Conservation (phyloP, 2,797 vertebrate species). For the Pseudochromis fuscus region DNA sequence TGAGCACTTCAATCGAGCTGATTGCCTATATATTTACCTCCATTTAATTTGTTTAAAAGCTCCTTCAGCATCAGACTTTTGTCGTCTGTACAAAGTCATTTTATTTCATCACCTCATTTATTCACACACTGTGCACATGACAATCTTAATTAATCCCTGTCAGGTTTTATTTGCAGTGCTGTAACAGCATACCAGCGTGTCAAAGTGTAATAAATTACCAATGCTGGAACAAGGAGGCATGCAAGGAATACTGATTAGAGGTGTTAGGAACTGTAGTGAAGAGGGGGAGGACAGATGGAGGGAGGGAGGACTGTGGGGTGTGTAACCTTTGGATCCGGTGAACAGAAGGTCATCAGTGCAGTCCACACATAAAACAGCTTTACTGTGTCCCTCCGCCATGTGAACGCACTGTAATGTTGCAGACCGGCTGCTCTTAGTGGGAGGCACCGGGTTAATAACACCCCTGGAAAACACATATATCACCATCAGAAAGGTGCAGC, state of each 20-base stretch:
- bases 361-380: conserved; percentile 97
- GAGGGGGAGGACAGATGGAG: neutral
- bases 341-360: conserved; percentile 97
- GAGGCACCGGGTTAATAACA: conserved; percentile 92
- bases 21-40: conserved; percentile 14
- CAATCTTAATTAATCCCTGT: conserved; percentile 50
- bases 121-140: conserved; percentile 24
- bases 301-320: conserved; percentile 8
- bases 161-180: conserved; percentile 47
- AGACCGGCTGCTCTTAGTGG: conserved; percentile 86
- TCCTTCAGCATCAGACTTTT: neutral
- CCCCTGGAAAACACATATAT: conserved; percentile 84
- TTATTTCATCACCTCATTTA: conserved; percentile 33
- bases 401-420: conserved; percentile 90
- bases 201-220: conserved; percentile 42
- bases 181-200: conserved; percentile 22
- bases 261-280: neutral
- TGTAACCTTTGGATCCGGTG: conserved; percentile 97
- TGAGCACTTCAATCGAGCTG: neutral
- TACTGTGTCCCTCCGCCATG: conserved; percentile 94
- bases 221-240: neutral
- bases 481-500: neutral
- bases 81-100: neutral
- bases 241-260: conserved; percentile 37
- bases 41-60: conserved; percentile 16